Evolutionary conservation across 2,113 vertebrate species (phyloP).

Genomic region (Tetrax tetrax): DNA sequence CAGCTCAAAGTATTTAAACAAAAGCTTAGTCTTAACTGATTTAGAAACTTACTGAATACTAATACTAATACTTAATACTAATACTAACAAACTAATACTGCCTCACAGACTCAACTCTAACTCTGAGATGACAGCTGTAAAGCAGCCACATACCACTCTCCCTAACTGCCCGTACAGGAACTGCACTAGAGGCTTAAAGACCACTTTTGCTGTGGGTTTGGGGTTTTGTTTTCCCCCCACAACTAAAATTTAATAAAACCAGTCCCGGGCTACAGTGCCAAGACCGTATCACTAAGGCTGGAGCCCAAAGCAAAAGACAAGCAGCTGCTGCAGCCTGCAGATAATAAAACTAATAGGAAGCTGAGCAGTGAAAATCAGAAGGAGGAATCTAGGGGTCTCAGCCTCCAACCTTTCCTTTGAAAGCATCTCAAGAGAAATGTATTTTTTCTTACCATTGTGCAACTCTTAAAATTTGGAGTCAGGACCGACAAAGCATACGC

Average conservation of each 20-base stretch:
- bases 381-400: neutral
- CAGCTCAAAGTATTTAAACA: neutral
- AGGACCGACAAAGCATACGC: neutral
- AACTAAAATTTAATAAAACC: neutral
- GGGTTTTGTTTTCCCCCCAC: neutral
- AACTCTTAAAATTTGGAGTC: too few relatives aligned
- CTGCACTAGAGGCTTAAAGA: neutral
- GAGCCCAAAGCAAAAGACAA: too few relatives aligned
- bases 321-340: too few relatives aligned
- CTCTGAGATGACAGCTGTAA: neutral
- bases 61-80: too few relatives aligned
- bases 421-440: neutral
- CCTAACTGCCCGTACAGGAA: neutral
- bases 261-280: neutral
- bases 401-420: neutral
- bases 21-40: neutral
- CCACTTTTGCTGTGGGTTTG: neutral
- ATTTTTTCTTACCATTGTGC: too few relatives aligned
- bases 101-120: neutral
- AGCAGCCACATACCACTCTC: fast-evolving
- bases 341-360: neutral
- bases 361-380: neutral
- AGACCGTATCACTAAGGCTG: neutral
- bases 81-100: neutral
- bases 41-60: neutral